Conservation (phyloP, 1,140 invertebrate species). For the Heterodera carotae region DNA sequence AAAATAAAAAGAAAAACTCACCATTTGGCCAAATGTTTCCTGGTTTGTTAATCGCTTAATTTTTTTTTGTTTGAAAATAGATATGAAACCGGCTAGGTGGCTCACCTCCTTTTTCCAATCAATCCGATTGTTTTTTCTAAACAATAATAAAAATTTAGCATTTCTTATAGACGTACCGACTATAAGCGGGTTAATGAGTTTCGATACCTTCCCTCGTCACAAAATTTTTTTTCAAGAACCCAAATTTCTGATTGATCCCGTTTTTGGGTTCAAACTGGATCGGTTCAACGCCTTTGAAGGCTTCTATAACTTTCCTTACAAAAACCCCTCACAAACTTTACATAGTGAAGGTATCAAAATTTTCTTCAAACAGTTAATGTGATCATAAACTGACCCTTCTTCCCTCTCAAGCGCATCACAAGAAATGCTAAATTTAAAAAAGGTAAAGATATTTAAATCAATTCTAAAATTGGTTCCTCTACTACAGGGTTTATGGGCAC, state of each 20-base stretch:
- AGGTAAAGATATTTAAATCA: not conserved
- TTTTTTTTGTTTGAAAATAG: not conserved
- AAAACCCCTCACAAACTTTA: too few species aligned
- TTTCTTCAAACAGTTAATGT: too few species aligned
- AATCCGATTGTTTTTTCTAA: slow-evolving; percentile 9
- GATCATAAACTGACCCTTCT: slow-evolving; percentile 15
- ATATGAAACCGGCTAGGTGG: not conserved
- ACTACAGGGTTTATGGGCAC: too few species aligned
- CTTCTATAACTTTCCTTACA: too few species aligned
- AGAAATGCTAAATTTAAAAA: slow-evolving; percentile 23
- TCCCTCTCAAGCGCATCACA: slow-evolving; percentile 24
- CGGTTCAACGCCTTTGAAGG: too few species aligned
- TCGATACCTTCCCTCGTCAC: too few species aligned
- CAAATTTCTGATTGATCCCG: too few species aligned
- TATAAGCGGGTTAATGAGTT: too few species aligned
- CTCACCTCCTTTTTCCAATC: slow-evolving; percentile 31
- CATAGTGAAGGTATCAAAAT: too few species aligned
- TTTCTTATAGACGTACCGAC: not conserved
- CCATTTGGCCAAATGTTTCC: slow-evolving; percentile 22
- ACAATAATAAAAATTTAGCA: not conserved
- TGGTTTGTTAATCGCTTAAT: slow-evolving; percentile 23
- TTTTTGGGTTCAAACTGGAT: too few species aligned
- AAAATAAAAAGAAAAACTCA: not conserved
- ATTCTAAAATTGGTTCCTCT: too few species aligned
- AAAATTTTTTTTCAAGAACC: too few species aligned